Evolutionary conservation across 2,797 vertebrate species (phyloP), one percentile per base, ranked within the genome.

Genomic region (Cuculus canorus): DNA sequence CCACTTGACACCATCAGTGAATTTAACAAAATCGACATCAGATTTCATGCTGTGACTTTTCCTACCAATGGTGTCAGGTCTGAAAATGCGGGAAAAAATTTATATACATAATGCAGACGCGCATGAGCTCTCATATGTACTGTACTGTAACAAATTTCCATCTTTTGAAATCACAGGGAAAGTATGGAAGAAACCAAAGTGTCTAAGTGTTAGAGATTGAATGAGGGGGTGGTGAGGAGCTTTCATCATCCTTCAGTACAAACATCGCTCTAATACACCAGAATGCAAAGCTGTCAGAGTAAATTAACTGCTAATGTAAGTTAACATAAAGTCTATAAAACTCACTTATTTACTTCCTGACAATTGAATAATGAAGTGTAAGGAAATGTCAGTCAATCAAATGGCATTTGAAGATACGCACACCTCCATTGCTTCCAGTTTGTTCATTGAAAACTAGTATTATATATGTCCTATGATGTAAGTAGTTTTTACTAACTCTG

Each of bases 271-370:
- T 75, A 79, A 27, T 69, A 85, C 16, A 88, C 22, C 64, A 90
- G 73, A 91, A 96, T n/a, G 19, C 47, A 95, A 33, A 70, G 17
- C 18, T 94, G 30, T 24, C 25, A 54, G 50, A 80, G 35, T 83
- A 87, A 77, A 78, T 87, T 86, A 85, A 52, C 65, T 83, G 45
- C 37, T 4, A 39, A 30, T 48, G 47, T 63, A 87, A 63, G 65
- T 92, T 71, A 83, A 79, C 63, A 79, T 80, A 43, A 91, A 76
- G 57, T 75, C 75, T 92, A 35, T 92, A 86, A 92, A 79, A 69
- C 35, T 93, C 87, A 89, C 18, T 88, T 93, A 65, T 86, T 95
- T 94, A 72, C 57, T 89, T 92, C 78, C 81, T 95, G 90, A 69
- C 50, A 83, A 0, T 0, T 33, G 68, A 95, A 76, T 95, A 96